phyloP scores from a whole-genome alignment of 2,113 vertebrate species.

The Gambusia holbrooki region DNA sequence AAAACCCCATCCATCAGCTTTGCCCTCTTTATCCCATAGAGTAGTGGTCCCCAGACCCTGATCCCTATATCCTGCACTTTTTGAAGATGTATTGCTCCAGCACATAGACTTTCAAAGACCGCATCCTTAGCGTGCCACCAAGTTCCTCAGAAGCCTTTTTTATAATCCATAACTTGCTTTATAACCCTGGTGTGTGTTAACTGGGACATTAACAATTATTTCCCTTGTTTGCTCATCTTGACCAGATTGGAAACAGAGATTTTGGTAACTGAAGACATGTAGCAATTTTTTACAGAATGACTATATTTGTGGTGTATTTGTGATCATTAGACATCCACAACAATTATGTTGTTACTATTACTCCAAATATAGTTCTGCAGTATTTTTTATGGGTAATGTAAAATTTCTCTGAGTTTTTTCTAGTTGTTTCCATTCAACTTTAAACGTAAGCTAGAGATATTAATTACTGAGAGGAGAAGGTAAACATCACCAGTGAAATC shows the following conservation, averaged over 20 bases:
- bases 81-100: neutral
- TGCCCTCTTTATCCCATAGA: neutral
- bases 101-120: neutral
- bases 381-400: too few relatives aligned
- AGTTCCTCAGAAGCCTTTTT: neutral
- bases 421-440: too few relatives aligned
- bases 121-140: neutral
- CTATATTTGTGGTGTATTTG: neutral
- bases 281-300: neutral
- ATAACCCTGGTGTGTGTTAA: neutral
- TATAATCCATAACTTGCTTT: neutral
- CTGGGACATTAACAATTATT: neutral
- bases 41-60: neutral
- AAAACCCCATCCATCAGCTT: neutral
- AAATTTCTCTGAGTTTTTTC: too few relatives aligned
- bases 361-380: too few relatives aligned
- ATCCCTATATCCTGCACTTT: neutral
- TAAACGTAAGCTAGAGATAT: too few relatives aligned
- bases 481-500: too few relatives aligned
- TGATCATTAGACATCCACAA: neutral
- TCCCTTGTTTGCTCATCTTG: neutral
- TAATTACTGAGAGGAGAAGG: too few relatives aligned
- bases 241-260: neutral
- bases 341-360: neutral
- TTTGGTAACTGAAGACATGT: neutral